A percentile compares a stretch with the other conserved stretches of the same genome.
Evolutionary conservation across 2,797 vertebrate species (phyloP).

Genomic region (Tympanoctomys barrerae): DNA sequence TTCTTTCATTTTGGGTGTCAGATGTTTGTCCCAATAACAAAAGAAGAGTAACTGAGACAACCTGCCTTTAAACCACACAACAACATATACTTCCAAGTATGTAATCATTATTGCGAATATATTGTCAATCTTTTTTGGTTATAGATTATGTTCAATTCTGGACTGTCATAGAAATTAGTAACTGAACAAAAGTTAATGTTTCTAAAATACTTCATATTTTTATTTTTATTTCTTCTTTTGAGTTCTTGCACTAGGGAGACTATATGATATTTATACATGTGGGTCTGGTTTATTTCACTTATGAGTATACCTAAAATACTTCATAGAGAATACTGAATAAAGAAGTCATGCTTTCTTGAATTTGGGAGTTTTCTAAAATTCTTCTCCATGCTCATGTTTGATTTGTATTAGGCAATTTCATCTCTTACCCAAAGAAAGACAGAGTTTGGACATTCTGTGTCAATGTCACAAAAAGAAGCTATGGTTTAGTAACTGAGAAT

Average conservation of each 20-base stretch:
- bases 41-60: too few relatives aligned
- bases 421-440: neutral
- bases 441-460: neutral
- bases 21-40: too few relatives aligned
- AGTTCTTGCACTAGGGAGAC: too few relatives aligned
- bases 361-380: neutral
- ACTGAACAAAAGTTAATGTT: slow-evolving; percentile 29
- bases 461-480: neutral
- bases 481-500: neutral
- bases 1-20: too few relatives aligned
- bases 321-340: neutral
- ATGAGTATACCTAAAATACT: neutral
- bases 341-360: neutral
- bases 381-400: neutral
- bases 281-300: too few relatives aligned
- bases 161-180: neutral
- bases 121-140: neutral
- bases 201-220: neutral
- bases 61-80: neutral
- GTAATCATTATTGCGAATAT: neutral
- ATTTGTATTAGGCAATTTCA: slow-evolving; percentile 8
- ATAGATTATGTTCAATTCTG: neutral
- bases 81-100: neutral
- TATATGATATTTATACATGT: too few relatives aligned
- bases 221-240: too few relatives aligned